These are phyloP conservation scores for Drosophila saltans DNA, from an alignment of 1,140 invertebrate species.

Conservation along the genomic window DNA sequence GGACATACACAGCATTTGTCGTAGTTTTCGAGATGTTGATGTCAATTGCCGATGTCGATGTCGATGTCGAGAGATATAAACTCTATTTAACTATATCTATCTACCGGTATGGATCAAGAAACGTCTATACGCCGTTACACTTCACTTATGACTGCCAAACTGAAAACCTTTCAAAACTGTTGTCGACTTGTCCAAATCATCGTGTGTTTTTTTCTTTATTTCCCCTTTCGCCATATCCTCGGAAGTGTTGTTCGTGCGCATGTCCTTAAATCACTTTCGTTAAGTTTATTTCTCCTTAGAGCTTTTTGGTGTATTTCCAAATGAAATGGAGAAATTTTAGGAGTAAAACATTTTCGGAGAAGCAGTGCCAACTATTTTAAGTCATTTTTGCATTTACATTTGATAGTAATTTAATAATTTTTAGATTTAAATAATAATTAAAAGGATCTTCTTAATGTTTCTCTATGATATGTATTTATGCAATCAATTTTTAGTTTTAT, in stretches of 20 bases:
- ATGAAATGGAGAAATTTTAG: not conserved
- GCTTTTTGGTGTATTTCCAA: not conserved
- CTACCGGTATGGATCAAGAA: constrained; percentile 32
- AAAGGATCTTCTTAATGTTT: too few species aligned
- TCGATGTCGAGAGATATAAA: not conserved
- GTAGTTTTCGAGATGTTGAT: not conserved
- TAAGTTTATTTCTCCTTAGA: constrained; percentile 15
- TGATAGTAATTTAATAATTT: too few species aligned
- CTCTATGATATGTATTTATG: too few species aligned
- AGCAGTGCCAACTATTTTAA: not conserved
- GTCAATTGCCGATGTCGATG: constrained; percentile 1
- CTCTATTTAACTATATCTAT: not conserved
- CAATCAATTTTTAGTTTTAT: too few species aligned
- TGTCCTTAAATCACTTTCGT: constrained; percentile 46
- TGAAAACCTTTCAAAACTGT: constrained; percentile 50
- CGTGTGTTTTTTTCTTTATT: constrained; percentile 1
- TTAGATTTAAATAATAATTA: too few species aligned
- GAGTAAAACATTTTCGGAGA: not conserved
- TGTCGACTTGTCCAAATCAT: constrained; percentile 28
- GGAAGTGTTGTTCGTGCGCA: constrained; percentile 31
- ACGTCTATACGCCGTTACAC: constrained; percentile 69
- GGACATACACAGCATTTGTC: constrained; percentile 6
- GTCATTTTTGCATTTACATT: too few species aligned
- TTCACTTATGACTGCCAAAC: constrained; percentile 71
- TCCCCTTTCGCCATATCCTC: constrained; percentile 6